These are phyloP conservation scores for Aphis craccivora DNA, from an alignment of 1,140 invertebrate species.

Conservation along the genomic window DNA sequence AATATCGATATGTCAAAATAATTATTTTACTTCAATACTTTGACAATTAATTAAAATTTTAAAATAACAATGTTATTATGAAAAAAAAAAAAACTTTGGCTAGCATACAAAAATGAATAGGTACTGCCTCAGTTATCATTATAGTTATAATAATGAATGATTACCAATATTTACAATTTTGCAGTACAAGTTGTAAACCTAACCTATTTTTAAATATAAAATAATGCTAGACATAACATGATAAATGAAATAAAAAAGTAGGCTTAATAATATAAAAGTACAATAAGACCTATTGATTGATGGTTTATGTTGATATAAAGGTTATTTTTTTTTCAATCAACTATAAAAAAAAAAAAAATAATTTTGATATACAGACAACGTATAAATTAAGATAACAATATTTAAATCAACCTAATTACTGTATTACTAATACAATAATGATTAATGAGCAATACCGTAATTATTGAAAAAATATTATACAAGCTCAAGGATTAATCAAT, in stretches of 20 bases:
- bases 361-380: background rate
- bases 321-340: background rate
- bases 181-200: background rate
- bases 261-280: background rate
- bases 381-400: conserved; percentile 1
- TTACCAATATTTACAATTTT: conserved; percentile 43
- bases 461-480: conserved; percentile 21
- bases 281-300: background rate
- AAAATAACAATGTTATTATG: background rate
- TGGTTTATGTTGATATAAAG: background rate
- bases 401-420: background rate
- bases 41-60: background rate
- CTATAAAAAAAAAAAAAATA: background rate
- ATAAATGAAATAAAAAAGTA: conserved; percentile 1
- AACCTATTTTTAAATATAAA: conserved; percentile 25
- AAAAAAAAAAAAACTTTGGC: background rate
- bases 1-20: conserved; percentile 1
- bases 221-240: background rate
- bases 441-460: background rate
- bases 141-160: background rate
- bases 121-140: background rate
- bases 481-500: background rate
- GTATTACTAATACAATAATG: background rate
- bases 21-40: conserved; percentile 39
- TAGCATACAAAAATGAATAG: background rate